Evolutionary conservation across 2,888 invertebrate species (phyloP).

Genomic region (Limnephilus rhombicus): DNA sequence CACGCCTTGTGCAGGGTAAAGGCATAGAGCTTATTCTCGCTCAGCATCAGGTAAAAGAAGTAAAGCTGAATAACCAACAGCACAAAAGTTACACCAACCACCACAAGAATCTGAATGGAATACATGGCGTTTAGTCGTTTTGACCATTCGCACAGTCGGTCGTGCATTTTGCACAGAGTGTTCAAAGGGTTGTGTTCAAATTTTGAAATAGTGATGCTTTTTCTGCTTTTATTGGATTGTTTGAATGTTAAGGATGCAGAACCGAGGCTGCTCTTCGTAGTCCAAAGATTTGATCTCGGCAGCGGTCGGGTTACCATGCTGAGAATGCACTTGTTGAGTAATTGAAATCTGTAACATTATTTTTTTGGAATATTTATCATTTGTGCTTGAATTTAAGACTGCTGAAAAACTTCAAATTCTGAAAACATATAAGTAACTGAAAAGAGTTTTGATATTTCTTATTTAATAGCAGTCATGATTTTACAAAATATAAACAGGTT

Average conservation of each 20-base stretch:
- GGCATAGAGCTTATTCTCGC: constrained; percentile 47
- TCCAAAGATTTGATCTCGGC: neutral
- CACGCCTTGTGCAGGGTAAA: constrained; percentile 53
- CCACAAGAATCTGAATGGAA: constrained; percentile 55
- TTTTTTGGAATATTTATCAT: neutral
- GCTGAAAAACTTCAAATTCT: too few relatives aligned
- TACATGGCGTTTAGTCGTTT: constrained; percentile 50
- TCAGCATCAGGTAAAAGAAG: constrained; percentile 62
- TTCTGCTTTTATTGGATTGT: neutral
- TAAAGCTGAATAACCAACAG: constrained; percentile 58
- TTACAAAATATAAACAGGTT: too few relatives aligned
- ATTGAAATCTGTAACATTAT: constrained; percentile 31
- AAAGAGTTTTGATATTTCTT: too few relatives aligned
- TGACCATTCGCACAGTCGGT: constrained; percentile 54
- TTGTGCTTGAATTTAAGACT: neutral
- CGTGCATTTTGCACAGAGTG: constrained; percentile 56
- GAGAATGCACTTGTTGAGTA: constrained; percentile 46
- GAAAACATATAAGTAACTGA: too few relatives aligned
- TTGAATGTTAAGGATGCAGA: neutral
- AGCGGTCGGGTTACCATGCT: neutral
- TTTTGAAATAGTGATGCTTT: neutral
- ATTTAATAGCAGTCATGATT: too few relatives aligned
- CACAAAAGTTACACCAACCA: constrained; percentile 53
- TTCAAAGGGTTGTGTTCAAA: constrained; percentile 34
- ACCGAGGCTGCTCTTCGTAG: neutral